Base-by-base conservation (phyloP, 2,797 vertebrate genomes). In the Sebastes aleutianus region DNA sequence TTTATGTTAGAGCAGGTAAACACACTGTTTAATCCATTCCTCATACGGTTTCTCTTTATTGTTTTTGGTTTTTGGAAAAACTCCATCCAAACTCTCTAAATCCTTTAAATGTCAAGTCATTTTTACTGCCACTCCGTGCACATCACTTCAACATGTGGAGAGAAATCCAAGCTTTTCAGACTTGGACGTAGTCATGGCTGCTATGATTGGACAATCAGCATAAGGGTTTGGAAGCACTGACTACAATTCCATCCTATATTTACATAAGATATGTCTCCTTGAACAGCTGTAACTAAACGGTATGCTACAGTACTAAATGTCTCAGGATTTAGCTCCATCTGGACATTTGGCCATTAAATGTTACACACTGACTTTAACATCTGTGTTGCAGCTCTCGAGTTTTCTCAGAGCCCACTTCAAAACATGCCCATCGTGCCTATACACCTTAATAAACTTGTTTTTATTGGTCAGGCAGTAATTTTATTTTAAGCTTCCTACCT, bases 331-430 rank as follows among this genome's bases (percentile, higher is more conserved):
- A 32, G 26, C 47, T 61, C 77, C 72, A 80, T 86, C 72, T 83
- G 72, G 80, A 67, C 66, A 6, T 77, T 65, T 65, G 43, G 79
- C 50, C 24, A 56, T 54, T 82, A 64, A 67, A 80, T 16, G 39
- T 85, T 70, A 50, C 88, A 74, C 74, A 57, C 43, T 10, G 26
- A 32, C 59, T 70, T 58, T 56, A 82, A 85, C 75, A 83, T 85
- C 64, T 87, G 82, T 74, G 76, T 14, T 78, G 57, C 50, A 75
- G 73, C 65, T 72, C 64, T 66, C 4, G 13, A 53, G 64, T 47
- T 85, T 76, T 66, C 70, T 78, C 22, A 54, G 61, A 56, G 39
- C 6, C 9, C 71, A 24, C 74, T 74, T 76, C 63, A 74, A 43
- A 79, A 67, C 0, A 5, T 24, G 61, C 50, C 74, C 50, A 39